Evolutionary conservation across 1,140 invertebrate genomes (phyloP), one percentile per base, ranked within the genome.

Genomic region (Chironomus tepperi): DNA sequence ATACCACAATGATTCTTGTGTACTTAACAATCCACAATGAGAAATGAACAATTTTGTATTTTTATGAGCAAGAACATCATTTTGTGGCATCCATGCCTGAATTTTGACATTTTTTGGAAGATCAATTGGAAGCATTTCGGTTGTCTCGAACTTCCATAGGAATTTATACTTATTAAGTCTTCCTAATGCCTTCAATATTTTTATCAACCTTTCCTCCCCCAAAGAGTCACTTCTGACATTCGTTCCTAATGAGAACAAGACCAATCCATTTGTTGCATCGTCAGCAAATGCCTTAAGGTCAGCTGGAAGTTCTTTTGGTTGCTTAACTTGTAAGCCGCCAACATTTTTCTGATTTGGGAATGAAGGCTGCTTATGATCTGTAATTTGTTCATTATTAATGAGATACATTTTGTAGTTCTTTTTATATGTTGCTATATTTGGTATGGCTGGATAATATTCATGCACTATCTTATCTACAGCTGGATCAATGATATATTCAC

Each of bases 11-110:
- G 86, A 83, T 77, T 89, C 88, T 77, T 86, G 86, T 1, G 84
- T 84, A 7, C 88, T 87, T 3, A 88, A 80, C 43, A 86, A 79
- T 9, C 88, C 88, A 42, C 87, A 87, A 77, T 89, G 88, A 18
- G 85, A 86, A 76, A 89, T 84, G 77, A 89, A 89, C 57, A 85
- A 16, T 75, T 83, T 83, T 3, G 83, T 80, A 75, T 84, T 83
- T 18, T 80, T 80, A 78, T 89, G 87, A 79, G 79, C 84, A 76
- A 89, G 81, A 75, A 89, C 86, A 75, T 87, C 87, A 76, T 86
- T 85, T 77, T 90, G 89, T 2, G 89, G 89, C 77, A 89, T 85
- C 88, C 89, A 90, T 74, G 87, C 84, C 78, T 84, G 83, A n/a
- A 87, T 83, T 75, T 85, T 85, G 2, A 90, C 85, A 78, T 90